Base-by-base conservation (phyloP, 2,888 invertebrate species). In the Eupithecia centaureata region DNA sequence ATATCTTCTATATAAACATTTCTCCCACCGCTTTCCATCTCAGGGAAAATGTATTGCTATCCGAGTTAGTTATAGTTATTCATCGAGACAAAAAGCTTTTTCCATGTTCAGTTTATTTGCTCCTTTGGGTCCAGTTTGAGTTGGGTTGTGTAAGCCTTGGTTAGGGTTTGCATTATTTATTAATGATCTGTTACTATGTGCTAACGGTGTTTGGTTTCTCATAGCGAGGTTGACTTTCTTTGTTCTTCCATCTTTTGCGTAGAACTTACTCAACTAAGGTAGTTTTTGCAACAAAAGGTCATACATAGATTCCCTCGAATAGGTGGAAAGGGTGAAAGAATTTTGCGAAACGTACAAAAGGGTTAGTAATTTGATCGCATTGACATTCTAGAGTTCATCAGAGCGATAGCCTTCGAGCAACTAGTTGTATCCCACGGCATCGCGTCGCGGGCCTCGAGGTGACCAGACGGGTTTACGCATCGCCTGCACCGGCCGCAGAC, bases 391-490 rank as follows among this genome's bases (percentile, higher is more conserved):
- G 15, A 52, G 27, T 52, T 52, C 5, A 52, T 15, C 27, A 52
- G 27, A 27, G 52, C 27, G 52, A 52, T 27, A 32, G 57, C 57
- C 57, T 63, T 56, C 35, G 28, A n/a, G 18, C 63, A 63, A 61
- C 61, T 67, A 30, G 56, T 32, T 42, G 32, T 25, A 52, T 67
- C 61, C 30, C 68, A 56, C 32, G 32, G 60, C 54, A 61, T 64
- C 64, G 57, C 38, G 68, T 61, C 52, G 47, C 56, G 33, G 54
- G 59, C 63, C 60, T 58, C 54, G 52, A 52, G 51, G 56, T 68
- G 60, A 61, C 51, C 61, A 35, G 63, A 61, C 63, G 47, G 56
- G 63, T 60, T 63, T 35, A 63, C 61, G 63, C 68, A 51, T 63
- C 63, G 63, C 56, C 56, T 64, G 67, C 67, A 61, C n/a, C 35